Base-by-base conservation (phyloP, 2,888 invertebrate genomes). In the Anoncus sp. region DNA sequence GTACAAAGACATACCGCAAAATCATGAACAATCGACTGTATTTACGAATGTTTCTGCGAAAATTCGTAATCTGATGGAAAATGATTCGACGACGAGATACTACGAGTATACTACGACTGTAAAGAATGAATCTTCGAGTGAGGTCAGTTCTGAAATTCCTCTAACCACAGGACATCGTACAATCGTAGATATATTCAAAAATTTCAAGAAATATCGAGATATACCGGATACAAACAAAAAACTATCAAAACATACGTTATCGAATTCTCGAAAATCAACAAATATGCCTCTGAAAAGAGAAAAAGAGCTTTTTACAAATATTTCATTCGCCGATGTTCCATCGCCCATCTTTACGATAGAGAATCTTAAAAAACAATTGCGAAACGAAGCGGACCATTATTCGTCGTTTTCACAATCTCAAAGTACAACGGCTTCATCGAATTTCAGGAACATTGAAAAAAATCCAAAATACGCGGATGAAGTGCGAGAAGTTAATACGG, bases 341-440 rank as follows among this genome's bases (percentile, higher is more conserved):
- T 38, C 55, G 43, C 31, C 72, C 6, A 12, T 59, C 27, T 35
- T 35, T 9, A 75, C 51, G 67, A 63, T 72, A 18, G 75, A 75
- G 12, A 72, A 79, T 22, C 16, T 75, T 14, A 79, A 75, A 16
- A 65, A 72, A 12, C 38, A 79, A 69, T 45, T 79, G 66, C 66
- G 38, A 6, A 59, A 75, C 24, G 67, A 67, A 65, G 71, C 45
- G 0, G 14, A 69, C 2, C 43, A 31, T 59, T 53, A 67, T 63
- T 63, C 60, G 16, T 20, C 60, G 14, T n/a, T 51, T 45, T 47
- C 31, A 2, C 49, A 45, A 49, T n/a, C 20, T 6, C 18, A 14
- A 31, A 43, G 31, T 38, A 43, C 12, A 38, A n/a, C 27, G 2
- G 6, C 5, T 18, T 10, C 14, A 55, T 51, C 45, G 10, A 65